Base-by-base conservation (phyloP, 2,888 invertebrate species). In the Leptinotarsa rubiginosa region DNA sequence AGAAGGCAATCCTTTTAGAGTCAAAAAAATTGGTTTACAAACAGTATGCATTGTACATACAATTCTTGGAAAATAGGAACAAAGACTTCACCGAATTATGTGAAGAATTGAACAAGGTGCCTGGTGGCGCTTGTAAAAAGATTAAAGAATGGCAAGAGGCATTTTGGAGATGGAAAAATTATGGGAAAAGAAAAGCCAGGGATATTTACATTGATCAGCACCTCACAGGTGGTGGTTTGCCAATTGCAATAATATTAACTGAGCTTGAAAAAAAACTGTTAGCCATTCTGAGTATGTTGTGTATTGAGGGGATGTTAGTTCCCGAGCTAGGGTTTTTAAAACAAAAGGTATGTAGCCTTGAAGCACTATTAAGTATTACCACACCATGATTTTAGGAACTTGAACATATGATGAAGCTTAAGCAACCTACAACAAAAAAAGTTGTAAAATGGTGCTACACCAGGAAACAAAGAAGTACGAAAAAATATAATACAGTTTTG, bases 41-140 rank as follows among this genome's bases (percentile, higher is more conserved):
- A 52, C 18, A 52, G n/a, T 52, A 52, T n/a, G 15, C 1, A 52
- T n/a, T 52, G 52, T 52, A 52, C 52, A 52, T n/a, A 52, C 18
- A 52, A 52, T 52, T n/a, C n/a, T n/a, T n/a, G 52, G 5, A 52
- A 52, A 52, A 52, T 52, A n/a, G 5, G 7, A 52, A n/a, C 18
- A 52, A 52, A 52, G 52, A 52, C 52, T 52, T 52, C 5, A 15
- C 52, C n/a, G 18, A n/a, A 52, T 52, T 52, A 52, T 52, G 52
- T 54, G 52, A 54, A n/a, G 52, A 54, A 54, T 18, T 54, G 52
- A 54, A 7, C 7, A 52, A n/a, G 49, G 52, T 52, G n/a, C n/a
- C 52, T 52, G 52, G 52, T 4, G 52, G 52, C 4, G 16, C 52
- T n/a, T n/a, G 52, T 3, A 52, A 52, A 16, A 50, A 16, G 2